Percentiles rank a stretch among this genome's conserved stretches.
These are phyloP conservation scores for Platerodrilus igneus DNA, from an alignment of 2,888 invertebrate species.

Conservation along the genomic window DNA sequence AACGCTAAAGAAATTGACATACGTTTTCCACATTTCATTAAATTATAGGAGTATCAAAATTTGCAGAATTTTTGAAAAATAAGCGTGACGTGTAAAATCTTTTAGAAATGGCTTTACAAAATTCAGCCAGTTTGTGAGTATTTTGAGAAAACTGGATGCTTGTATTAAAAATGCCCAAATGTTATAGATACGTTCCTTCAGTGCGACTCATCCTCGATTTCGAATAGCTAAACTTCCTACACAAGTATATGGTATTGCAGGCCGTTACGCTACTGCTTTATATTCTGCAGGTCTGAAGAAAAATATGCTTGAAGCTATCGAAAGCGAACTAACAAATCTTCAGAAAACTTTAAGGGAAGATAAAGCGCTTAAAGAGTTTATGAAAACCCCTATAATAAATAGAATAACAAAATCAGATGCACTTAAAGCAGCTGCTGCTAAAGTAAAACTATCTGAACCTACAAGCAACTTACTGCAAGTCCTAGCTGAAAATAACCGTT, in stretches of 20 bases:
- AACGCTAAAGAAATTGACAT: no score
- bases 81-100: no score
- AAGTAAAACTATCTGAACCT: slow-evolving; percentile 57
- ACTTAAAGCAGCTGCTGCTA: slow-evolving; percentile 55
- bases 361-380: slow-evolving; percentile 69
- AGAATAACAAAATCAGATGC: slow-evolving; percentile 71
- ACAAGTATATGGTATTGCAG: slow-evolving; percentile 92
- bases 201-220: slow-evolving; percentile 49
- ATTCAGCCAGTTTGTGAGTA: neutral
- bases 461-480: slow-evolving; percentile 73
- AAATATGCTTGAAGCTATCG: slow-evolving; percentile 82
- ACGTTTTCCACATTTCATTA: no score
- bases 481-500: slow-evolving; percentile 91
- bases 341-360: slow-evolving; percentile 72
- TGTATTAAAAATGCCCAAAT: slow-evolving; percentile 77
- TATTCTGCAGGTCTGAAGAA: slow-evolving; percentile 92
- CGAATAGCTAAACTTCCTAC: slow-evolving; percentile 74
- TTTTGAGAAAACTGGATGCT: slow-evolving; percentile 18
- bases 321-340: slow-evolving; percentile 80
- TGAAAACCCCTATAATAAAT: slow-evolving; percentile 84
- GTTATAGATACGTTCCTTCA: slow-evolving; percentile 55
- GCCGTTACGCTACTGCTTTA: slow-evolving; percentile 93
- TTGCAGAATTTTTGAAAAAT: no score
- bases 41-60: no score
- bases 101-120: neutral